Percentiles rank a stretch among this genome's conserved stretches.
Evolutionary conservation across 1,140 invertebrate species (phyloP).

Genomic region (Ladona fulva): DNA sequence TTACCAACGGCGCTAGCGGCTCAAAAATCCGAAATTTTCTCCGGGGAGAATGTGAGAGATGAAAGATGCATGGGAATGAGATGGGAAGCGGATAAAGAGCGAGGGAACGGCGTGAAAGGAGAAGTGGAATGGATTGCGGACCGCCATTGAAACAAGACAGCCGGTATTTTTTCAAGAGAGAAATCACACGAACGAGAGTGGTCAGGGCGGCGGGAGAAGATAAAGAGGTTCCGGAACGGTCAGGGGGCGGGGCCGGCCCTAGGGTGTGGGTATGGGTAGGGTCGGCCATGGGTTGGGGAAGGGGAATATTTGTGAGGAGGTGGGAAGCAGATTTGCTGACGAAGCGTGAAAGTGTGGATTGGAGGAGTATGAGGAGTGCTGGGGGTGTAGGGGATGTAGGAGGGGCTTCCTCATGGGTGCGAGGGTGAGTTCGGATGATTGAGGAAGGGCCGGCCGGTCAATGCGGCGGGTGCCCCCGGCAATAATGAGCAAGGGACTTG

Average conservation of each 20-base stretch:
- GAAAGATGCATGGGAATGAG: not conserved
- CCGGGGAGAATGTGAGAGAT: not conserved
- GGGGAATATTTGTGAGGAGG: not conserved
- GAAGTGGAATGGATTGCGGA: not conserved
- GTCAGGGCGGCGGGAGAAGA: not conserved
- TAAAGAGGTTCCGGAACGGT: not conserved
- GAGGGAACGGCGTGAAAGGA: not conserved
- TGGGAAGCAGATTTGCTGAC: not conserved
- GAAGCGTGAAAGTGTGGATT: not conserved
- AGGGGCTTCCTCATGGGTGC: not conserved
- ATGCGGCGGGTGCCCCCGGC: not conserved
- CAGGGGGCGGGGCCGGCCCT: not conserved
- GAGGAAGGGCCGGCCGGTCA: not conserved
- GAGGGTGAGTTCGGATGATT: not conserved
- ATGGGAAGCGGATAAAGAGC: not conserved
- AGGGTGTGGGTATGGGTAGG: not conserved
- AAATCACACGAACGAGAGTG: not conserved
- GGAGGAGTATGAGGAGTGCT: not conserved
- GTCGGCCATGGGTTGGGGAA: not conserved
- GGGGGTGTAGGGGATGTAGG: not conserved
- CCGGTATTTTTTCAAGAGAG: not conserved
- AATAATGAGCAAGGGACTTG: not conserved
- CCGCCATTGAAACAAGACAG: not conserved
- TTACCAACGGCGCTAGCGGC: too few species aligned
- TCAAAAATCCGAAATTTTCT: too few species aligned